phyloP scores from a whole-genome alignment of 2,113 vertebrate genomes.

The Copsychus sechellarum region DNA sequence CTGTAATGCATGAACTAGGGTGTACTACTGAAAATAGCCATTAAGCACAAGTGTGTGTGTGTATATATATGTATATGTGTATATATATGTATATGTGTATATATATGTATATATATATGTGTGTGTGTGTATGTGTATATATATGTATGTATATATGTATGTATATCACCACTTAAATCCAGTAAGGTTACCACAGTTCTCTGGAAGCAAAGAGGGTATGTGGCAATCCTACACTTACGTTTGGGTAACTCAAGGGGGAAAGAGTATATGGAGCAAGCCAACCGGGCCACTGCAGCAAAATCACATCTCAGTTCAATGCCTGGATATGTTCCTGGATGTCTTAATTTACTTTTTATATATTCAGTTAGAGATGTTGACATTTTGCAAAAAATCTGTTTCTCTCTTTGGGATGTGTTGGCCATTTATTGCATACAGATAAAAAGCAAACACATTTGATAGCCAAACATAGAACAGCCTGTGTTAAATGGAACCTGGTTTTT shows the following conservation, averaged over 20 bases:
- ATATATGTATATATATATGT: background rate
- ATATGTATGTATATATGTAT: too few species aligned
- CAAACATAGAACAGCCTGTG: rapidly evolving
- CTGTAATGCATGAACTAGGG: background rate
- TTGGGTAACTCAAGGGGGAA: background rate
- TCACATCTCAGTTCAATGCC: background rate
- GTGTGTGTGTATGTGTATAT: background rate
- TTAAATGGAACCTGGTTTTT: background rate
- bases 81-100: too few species aligned
- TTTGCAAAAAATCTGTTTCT: background rate
- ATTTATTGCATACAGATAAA: background rate
- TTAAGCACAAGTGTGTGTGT: background rate
- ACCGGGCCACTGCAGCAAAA: background rate
- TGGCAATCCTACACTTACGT: background rate
- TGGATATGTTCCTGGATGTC: rapidly evolving
- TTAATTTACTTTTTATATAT: background rate
- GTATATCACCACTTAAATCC: background rate
- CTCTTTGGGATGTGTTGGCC: background rate
- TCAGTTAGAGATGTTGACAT: background rate
- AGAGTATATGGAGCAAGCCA: background rate
- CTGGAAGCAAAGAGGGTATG: background rate
- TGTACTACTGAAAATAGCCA: background rate
- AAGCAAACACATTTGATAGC: background rate
- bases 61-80: too few species aligned
- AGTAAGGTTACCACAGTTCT: background rate